Percentiles rank a stretch among this genome's conserved stretches.
These are phyloP conservation scores for Rhynchotus rufescens DNA, from an alignment of 2,797 vertebrate genomes.

Conservation along the genomic window DNA sequence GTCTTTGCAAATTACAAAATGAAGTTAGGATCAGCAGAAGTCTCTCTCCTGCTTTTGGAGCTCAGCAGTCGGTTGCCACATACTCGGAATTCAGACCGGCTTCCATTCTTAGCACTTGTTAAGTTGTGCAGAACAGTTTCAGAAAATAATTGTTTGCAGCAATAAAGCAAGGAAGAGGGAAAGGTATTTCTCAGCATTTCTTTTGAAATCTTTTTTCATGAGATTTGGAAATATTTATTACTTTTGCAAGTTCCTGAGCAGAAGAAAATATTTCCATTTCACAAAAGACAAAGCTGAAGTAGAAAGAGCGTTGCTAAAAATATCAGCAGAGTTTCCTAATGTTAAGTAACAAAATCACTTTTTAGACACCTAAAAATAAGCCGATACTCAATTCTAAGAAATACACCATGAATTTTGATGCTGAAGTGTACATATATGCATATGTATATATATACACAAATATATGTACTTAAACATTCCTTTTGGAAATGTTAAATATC, in stretches of 20 bases:
- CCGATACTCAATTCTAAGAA: neutral
- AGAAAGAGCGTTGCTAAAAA: neutral
- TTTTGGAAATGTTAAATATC: neutral
- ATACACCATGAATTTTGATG: neutral
- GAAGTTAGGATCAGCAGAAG: neutral
- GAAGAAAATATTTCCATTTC: neutral
- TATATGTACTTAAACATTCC: neutral
- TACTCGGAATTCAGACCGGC: neutral
- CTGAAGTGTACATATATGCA: neutral
- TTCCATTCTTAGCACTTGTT: neutral
- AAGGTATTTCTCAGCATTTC: neutral
- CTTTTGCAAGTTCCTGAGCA: neutral
- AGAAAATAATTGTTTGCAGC: neutral
- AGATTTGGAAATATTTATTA: neutral
- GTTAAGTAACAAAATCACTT: neutral
- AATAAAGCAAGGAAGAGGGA: neutral
- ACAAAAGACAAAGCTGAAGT: neutral
- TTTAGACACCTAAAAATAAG: neutral
- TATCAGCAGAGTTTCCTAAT: neutral
- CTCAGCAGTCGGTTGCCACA: neutral
- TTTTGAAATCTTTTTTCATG: neutral
- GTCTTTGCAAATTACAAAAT: conserved; percentile 46
- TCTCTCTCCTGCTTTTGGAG: neutral
- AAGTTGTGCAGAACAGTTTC: neutral
- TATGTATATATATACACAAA: too few species aligned